Percentiles rank a stretch among this genome's conserved stretches.
Conservation (phyloP, 2,888 invertebrate genomes). For the Achlya flavicornis region DNA sequence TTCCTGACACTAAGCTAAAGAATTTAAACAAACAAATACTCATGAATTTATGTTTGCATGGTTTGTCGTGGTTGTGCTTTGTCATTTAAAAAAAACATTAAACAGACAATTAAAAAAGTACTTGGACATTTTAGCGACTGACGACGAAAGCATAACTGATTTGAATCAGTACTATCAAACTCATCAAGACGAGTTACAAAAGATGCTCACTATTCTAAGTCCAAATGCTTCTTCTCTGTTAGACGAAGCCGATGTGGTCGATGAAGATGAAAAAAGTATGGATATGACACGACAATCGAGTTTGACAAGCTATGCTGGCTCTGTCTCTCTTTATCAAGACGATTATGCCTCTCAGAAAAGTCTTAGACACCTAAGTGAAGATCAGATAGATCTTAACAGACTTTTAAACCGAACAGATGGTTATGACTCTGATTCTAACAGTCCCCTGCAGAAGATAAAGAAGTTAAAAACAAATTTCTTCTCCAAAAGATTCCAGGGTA, state of each 20-base stretch:
- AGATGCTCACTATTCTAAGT: conserved; percentile 66
- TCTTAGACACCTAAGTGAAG: conserved; percentile 69
- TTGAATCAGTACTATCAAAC: conserved; percentile 69
- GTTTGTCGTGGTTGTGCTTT: conserved; percentile 68
- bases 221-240: conserved; percentile 67
- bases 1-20: neutral
- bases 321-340: conserved; percentile 69
- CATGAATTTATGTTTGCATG: conserved; percentile 76
- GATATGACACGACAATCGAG: conserved; percentile 58
- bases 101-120: conserved; percentile 82
- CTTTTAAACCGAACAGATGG: conserved; percentile 83
- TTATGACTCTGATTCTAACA: conserved; percentile 73
- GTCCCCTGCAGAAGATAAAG: conserved; percentile 81
- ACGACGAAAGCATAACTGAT: conserved; percentile 71
- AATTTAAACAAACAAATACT: conserved; percentile 48
- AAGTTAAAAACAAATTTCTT: conserved; percentile 86
- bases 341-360: conserved; percentile 66
- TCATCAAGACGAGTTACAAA: conserved; percentile 72
- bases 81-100: conserved; percentile 23
- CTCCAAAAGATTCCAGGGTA: conserved; percentile 84
- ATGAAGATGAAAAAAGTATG: conserved; percentile 68
- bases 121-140: conserved; percentile 84
- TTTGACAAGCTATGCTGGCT: conserved; percentile 63
- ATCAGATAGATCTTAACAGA: conserved; percentile 71
- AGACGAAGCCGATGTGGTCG: conserved; percentile 65